phyloP scores from a whole-genome alignment of 2,888 invertebrate genomes.

The Caenorhabditis parvicauda region DNA sequence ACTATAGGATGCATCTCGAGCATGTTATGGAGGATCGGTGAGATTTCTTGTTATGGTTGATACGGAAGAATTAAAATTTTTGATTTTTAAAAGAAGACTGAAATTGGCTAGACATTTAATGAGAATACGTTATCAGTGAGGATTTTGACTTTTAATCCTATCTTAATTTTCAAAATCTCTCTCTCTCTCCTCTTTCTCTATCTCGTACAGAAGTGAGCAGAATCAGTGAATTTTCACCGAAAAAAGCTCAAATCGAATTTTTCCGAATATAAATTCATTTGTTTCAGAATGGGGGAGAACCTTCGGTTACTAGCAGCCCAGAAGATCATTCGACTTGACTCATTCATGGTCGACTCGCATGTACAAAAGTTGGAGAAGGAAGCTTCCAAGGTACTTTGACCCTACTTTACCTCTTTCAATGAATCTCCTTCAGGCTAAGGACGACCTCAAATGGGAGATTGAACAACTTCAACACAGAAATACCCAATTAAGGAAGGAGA shows the following conservation, averaged over 20 bases:
- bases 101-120: too few relatives aligned
- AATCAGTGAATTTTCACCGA: too few relatives aligned
- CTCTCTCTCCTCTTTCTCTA: too few relatives aligned
- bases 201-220: too few relatives aligned
- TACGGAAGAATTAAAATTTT: too few relatives aligned
- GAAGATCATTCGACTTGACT: constrained; percentile 55
- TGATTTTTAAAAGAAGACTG: too few relatives aligned
- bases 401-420: background rate
- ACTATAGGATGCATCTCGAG: constrained; percentile 48
- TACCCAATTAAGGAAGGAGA: constrained; percentile 48
- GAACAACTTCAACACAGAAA: constrained; percentile 59
- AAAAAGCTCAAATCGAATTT: too few relatives aligned
- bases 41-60: too few relatives aligned
- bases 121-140: too few relatives aligned
- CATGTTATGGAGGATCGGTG: constrained; percentile 49
- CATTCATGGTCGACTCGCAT: constrained; percentile 55
- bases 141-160: too few relatives aligned
- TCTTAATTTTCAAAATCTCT: too few relatives aligned
- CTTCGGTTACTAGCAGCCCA: constrained; percentile 55
- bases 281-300: constrained; percentile 50
- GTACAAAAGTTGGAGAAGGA: constrained; percentile 55
- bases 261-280: too few relatives aligned
- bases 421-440: constrained; percentile 41
- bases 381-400: constrained; percentile 29
- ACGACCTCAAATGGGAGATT: constrained; percentile 58